Evolutionary conservation across 2,888 invertebrate species (phyloP).

Genomic region (Protonemura montana): DNA sequence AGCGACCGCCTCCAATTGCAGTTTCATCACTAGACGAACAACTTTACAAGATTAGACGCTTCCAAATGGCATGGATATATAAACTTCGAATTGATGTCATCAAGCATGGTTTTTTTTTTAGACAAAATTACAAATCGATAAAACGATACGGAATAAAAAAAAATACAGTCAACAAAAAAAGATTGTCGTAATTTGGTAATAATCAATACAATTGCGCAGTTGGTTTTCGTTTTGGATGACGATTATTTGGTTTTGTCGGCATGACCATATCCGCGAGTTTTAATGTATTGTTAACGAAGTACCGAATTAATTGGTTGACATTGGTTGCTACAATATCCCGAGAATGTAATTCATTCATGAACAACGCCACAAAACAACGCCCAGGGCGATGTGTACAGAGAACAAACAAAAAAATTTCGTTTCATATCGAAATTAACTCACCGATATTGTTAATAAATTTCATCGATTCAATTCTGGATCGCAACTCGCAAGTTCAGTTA

Average conservation of each 20-base stretch:
- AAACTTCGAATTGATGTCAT: neutral
- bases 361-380: neutral
- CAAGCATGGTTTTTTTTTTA: neutral
- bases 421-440: no score
- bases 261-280: neutral
- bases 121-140: neutral
- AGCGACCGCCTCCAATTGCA: no score
- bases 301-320: neutral
- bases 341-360: neutral
- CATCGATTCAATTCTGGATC: no score
- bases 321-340: neutral
- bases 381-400: no score
- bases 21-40: no score
- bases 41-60: neutral
- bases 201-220: neutral
- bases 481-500: no score
- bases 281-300: neutral
- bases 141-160: neutral
- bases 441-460: no score
- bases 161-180: neutral
- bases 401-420: no score
- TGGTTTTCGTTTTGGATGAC: neutral
- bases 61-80: neutral
- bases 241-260: neutral
- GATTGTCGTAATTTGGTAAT: neutral